phyloP scores from a whole-genome alignment of 2,113 vertebrate species.

The Amia ocellicauda region DNA sequence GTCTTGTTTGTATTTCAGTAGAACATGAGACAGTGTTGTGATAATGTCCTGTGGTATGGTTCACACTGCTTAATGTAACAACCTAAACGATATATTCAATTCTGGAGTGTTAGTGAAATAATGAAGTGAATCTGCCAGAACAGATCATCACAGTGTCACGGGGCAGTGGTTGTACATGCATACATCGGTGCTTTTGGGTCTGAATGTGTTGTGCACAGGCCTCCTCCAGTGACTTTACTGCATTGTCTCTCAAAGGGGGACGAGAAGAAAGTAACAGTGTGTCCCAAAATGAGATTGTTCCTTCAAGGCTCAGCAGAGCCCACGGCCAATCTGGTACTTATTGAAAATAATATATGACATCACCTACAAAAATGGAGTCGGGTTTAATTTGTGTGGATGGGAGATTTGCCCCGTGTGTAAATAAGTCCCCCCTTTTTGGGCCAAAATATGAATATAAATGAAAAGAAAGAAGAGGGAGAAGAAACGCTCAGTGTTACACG shows the following conservation, averaged over 20 bases:
- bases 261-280: constrained; percentile 32
- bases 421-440: background rate
- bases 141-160: background rate
- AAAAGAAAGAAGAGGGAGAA: background rate
- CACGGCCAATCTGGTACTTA: constrained; percentile 41
- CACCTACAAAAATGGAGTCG: constrained; percentile 23
- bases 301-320: constrained; percentile 29
- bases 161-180: constrained; percentile 9
- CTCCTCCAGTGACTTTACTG: too few species aligned
- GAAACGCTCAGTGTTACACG: background rate
- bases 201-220: constrained; percentile 22
- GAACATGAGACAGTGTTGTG: too few species aligned
- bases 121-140: too few species aligned
- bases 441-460: background rate
- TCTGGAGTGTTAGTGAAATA: too few species aligned
- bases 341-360: constrained; percentile 44
- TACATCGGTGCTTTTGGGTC: constrained; percentile 21
- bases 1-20: too few species aligned
- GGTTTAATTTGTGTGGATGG: constrained; percentile 5
- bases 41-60: too few species aligned
- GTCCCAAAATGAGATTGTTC: constrained; percentile 30
- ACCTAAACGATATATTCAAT: too few species aligned
- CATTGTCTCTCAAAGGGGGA: constrained; percentile 12
- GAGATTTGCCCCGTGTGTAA: background rate
- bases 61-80: too few species aligned